These are phyloP conservation scores for Drosophila repleta DNA, from an alignment of 1,140 invertebrate genomes.

Conservation along the genomic window DNA sequence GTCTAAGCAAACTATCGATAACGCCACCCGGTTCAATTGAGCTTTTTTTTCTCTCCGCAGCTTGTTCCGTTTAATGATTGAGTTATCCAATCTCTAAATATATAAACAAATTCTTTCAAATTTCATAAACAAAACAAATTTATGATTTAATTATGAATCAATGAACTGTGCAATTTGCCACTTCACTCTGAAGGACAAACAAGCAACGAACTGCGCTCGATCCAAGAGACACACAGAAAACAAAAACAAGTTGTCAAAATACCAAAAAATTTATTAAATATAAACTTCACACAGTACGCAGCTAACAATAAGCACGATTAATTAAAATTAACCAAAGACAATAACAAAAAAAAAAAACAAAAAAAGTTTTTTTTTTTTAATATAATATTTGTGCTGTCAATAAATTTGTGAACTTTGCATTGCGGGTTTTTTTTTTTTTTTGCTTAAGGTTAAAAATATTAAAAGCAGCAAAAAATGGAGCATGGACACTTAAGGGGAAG, in stretches of 20 bases:
- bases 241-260: conserved; percentile 64
- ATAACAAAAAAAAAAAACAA: conserved; percentile 35
- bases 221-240: conserved; percentile 16
- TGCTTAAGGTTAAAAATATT: conserved; percentile 18
- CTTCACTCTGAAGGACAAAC: conserved; percentile 65
- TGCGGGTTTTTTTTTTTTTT: conserved; percentile 48
- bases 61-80: conserved; percentile 10
- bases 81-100: conserved; percentile 10
- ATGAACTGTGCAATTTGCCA: conserved; percentile 57
- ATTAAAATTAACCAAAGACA: conserved; percentile 73
- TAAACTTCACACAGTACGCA: conserved; percentile 22
- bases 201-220: conserved; percentile 36
- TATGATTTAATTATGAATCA: conserved; percentile 72
- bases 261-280: conserved; percentile 26
- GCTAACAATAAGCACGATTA: conserved; percentile 68
- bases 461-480: conserved; percentile 11
- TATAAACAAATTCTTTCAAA: conserved; percentile 21
- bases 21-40: too few species aligned
- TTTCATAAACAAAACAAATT: conserved; percentile 48
- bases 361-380: conserved; percentile 13
- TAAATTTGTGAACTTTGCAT: conserved; percentile 77
- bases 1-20: too few species aligned
- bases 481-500: not conserved
- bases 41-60: not conserved
- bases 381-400: conserved; percentile 77